Evolutionary conservation across 2,113 vertebrate species (phyloP).

Genomic region (Tenebrosternarchus preto): DNA sequence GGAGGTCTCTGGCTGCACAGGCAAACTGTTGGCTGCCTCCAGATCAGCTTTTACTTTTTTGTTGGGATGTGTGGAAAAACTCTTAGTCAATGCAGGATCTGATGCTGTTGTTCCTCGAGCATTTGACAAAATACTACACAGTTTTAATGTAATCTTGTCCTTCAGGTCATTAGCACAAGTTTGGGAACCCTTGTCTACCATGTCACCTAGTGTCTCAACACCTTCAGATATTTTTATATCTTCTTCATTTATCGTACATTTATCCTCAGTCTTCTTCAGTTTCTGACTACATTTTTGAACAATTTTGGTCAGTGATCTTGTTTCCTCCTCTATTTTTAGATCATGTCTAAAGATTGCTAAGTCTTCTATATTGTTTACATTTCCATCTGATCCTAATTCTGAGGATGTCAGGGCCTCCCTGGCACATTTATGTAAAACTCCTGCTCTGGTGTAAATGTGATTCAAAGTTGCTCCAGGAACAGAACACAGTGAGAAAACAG

Average conservation of each 20-base stretch:
- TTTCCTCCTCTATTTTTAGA: slow-evolving; percentile 44
- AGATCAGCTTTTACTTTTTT: background rate
- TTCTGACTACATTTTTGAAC: background rate
- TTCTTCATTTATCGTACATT: background rate
- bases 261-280: background rate
- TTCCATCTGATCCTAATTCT: background rate
- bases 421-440: slow-evolving; percentile 46
- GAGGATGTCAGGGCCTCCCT: background rate
- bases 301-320: background rate
- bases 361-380: background rate
- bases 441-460: slow-evolving; percentile 63
- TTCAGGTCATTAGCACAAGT: background rate
- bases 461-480: slow-evolving; percentile 74
- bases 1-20: background rate
- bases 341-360: slow-evolving; percentile 12
- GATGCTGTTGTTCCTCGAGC: background rate
- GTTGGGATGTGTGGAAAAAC: background rate
- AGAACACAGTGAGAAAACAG: slow-evolving; percentile 89
- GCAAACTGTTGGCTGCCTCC: background rate
- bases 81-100: background rate
- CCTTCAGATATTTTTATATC: background rate
- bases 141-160: background rate
- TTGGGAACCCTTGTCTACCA: background rate
- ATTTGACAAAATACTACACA: background rate
- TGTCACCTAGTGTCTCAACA: background rate